Base-by-base conservation (phyloP, 2,888 invertebrate species). In the Drepana falcataria region DNA sequence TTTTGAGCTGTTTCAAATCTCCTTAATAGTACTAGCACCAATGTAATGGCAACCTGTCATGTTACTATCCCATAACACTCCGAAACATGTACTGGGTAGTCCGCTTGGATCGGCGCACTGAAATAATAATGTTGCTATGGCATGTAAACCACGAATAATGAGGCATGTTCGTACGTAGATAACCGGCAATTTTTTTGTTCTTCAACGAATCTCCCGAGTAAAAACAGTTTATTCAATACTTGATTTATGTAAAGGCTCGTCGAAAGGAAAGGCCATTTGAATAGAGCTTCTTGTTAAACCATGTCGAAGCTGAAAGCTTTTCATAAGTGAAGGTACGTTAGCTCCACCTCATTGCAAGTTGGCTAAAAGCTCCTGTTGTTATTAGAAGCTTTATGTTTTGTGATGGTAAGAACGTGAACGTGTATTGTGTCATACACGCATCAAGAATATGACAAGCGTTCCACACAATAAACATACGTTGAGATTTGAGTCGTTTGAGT, bases 301-400 rank as follows among this genome's bases (percentile, higher is more conserved):
- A 76, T 77, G 77, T 83, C 78, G 80, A 81, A 84, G 77, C 80
- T 87, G 83, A 87, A 87, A 87, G 87, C 87, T 86, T 87, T 87
- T 87, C 85, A 85, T 86, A 87, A 87, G 86, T 81, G 85, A 79
- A 81, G 5, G 75, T 61, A 67, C 60, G 62, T 73, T 66, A 71
- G 77, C 76, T 77, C 73, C 79, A 76, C 81, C 81, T 83, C 77
- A 71, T 69, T 75, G 77, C 74, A 79, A 75, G 80, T 73, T 76
- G 71, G 71, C 80, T 84, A 83, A 85, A 84, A 81, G 85, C 81
- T 69, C 69, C 69, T 60, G 70, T 73, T 77, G 66, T 80, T 73
- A 66, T 73, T 73, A 76, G 78, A 77, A 83, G 83, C 83, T 83
- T 83, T 73, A 75, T 73, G 81, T 76, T 77, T 68, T 64, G 61